Base-by-base conservation (phyloP, 2,888 invertebrate species). In the Melieria omissa region DNA sequence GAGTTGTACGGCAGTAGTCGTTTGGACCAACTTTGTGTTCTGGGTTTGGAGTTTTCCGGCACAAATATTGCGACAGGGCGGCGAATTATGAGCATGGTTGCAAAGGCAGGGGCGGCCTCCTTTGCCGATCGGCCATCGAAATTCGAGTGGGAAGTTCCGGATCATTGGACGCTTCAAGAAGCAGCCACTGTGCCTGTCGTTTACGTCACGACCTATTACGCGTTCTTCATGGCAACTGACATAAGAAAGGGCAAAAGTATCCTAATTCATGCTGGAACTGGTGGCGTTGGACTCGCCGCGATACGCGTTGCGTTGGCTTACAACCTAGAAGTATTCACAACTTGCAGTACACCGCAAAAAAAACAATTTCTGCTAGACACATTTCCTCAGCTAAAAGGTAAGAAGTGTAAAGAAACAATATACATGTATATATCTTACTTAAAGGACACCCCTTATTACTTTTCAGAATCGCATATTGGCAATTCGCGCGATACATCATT, bases 401-500 rank as follows among this genome's bases (percentile, higher is more conserved):
- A 71, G 7, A 12, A 65, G 29, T 29, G 29, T 29, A 29, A 29
- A 29, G 42, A 29, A 9, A 10, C 12, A 8, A 49, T 10, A 54
- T 9, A 5, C 16, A n/a, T 16, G 1, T 14, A 0, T 14, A 54
- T n/a, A 16, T 4, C 44, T 5, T 14, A 2, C 10, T 58, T 3
- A 45, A 54, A 47, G 57, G 4, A 55, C 5, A 16, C 49, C 16
- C 41, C 52, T 62, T 44, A 45, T 57, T 44, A 14, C 14, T 29
- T 29, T 29, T 29, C 29, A 70, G 87, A 85, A 70, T 88, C 88
- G 57, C 90, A 95, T 82, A 95, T 98, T 81, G 94, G 95, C 29
- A 95, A 96, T 86, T 95, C 97, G 8, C 91, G 96, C 79, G 93
- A 96, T 83, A 89, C 92, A 0, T 91, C 93, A 0, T 99, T 99